Evolutionary conservation across 2,797 vertebrate species (phyloP).

Genomic region (Manis crassicaudata): DNA sequence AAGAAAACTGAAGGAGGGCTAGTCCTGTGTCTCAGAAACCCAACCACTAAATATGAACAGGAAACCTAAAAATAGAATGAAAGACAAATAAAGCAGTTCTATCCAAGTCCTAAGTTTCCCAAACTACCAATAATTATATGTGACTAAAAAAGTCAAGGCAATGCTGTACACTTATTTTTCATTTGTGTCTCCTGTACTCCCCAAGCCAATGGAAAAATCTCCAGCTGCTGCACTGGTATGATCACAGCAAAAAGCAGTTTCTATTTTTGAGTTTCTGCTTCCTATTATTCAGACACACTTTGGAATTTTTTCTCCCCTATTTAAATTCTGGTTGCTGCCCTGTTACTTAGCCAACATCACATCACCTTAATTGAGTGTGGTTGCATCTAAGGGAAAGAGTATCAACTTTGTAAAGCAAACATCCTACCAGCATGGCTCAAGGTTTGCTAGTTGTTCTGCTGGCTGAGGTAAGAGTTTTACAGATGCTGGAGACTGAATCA

Average conservation of each 20-base stretch:
- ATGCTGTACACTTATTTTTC: conserved; percentile 18
- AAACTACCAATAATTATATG: conserved; percentile 38
- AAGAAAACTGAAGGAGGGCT: background rate
- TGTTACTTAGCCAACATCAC: conserved; percentile 12
- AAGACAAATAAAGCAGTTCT: background rate
- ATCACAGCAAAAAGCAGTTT: conserved; percentile 47
- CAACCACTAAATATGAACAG: background rate
- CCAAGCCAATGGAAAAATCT: background rate
- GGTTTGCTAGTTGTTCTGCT: background rate
- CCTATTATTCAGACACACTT: conserved; percentile 20
- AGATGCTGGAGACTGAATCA: background rate
- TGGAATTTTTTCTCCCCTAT: conserved; percentile 43
- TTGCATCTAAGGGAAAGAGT: background rate
- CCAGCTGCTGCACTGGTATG: background rate
- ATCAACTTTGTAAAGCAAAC: conserved; percentile 16
- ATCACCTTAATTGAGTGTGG: conserved; percentile 18
- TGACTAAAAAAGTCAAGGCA: background rate
- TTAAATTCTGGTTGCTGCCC: background rate
- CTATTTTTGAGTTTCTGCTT: conserved; percentile 61
- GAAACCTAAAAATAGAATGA: conserved; percentile 2
- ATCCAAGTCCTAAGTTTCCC: background rate
- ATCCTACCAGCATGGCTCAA: background rate
- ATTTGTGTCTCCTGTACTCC: background rate
- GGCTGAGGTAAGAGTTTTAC: background rate
- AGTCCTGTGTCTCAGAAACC: background rate